A percentile compares a stretch with the other conserved stretches of the same genome.
Conservation (phyloP, 2,113 vertebrate genomes). For the Zosterops hypoxanthus region DNA sequence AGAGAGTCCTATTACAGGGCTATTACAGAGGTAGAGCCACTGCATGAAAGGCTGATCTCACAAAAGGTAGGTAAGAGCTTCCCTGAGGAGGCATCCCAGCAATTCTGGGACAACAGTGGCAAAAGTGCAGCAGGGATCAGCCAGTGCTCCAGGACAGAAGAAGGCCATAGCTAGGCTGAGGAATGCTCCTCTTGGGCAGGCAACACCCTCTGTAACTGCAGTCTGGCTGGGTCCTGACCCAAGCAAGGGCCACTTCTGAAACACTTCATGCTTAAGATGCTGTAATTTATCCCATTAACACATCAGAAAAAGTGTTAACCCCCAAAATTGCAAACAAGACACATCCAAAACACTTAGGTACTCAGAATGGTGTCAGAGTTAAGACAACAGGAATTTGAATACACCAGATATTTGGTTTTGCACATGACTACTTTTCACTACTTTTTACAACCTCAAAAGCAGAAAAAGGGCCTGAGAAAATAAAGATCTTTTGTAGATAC, state of each 20-base stretch:
- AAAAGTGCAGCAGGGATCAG: not conserved
- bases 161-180: not conserved
- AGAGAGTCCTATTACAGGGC: not conserved
- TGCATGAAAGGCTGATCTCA: not conserved
- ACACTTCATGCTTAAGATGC: rapidly evolving
- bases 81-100: not conserved
- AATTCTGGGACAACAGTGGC: not conserved
- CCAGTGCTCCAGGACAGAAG: not conserved
- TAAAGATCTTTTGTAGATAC: not conserved
- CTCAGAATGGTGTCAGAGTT: not conserved
- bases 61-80: not conserved
- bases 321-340: not conserved
- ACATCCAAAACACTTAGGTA: not conserved
- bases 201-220: not conserved
- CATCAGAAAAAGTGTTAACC: not conserved
- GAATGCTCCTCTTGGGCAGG: not conserved
- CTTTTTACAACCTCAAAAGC: not conserved
- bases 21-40: not conserved
- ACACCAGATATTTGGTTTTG: rapidly evolving
- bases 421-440: not conserved
- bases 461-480: not conserved
- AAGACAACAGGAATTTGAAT: rapidly evolving
- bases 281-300: not conserved
- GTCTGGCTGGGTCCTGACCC: not conserved
- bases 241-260: not conserved